Evolutionary conservation across 1,140 invertebrate species (phyloP), one percentile per base, ranked within the genome.

Genomic region (Drosophila kurseongensis): DNA sequence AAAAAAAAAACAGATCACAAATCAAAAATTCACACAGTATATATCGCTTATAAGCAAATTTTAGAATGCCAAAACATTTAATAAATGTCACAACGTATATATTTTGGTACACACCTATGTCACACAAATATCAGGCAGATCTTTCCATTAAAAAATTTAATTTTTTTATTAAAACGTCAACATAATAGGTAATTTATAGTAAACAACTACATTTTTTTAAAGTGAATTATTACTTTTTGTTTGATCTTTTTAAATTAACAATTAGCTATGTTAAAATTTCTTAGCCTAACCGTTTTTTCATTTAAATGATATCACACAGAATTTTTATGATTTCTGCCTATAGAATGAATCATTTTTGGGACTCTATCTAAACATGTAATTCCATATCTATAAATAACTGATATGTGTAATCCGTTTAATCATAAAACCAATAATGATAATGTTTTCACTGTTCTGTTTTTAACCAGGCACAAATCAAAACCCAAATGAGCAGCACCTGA

Each of bases 401-500:
- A 72, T 71, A 68, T 51, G 63, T 41, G 63, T 67, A 68, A 68
- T 68, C 59, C 61, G 38, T 45, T 36, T 18, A 66, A 66, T 68
- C 61, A 23, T 54, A 44, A 52, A 74, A 44, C 10, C 51, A 13
- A 63, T 59, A 71, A 35, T 66, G 65, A 66, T 66, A 68, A 68
- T 67, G 45, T 13, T 23, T 36, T 67, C 6, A 4, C 23, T 41
- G 32, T 55, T n/a, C 36, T 56, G 50, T 68, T 59, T 45, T 51
- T 61, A 16, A 65, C 27, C 51, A 91, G 90, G 84, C 81, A 77
- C 86, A 83, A 91, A 88, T 82, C 82, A 77, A 88, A 90, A 90
- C 72, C 62, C 72, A 81, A 91, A 79, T 91, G 90, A 91, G 60
- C 79, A 78, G 74, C 90, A 83, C 76, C 79, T 89, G 84, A 88